Evolutionary conservation across 2,113 vertebrate genomes (phyloP), one percentile per base, ranked within the genome.

Genomic region (Phycodurus eques): DNA sequence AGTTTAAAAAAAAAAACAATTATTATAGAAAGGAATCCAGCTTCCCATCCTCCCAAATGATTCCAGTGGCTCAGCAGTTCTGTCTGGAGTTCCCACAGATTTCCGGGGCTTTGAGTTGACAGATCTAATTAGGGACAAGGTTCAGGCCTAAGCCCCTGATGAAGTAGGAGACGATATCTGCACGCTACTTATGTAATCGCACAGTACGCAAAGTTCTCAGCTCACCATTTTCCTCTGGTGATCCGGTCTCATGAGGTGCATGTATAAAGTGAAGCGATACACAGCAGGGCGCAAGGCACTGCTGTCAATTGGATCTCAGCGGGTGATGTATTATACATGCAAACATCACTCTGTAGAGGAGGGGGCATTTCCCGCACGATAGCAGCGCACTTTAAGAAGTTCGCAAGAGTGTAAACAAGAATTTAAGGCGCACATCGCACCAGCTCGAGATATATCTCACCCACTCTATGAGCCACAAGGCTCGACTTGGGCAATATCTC

Each of bases 61-160:
- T 81, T 77, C 72, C 77, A 80, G 72, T 63, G 65, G 68, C 73
- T 82, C 76, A 79, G 77, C 79, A 70, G 39, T 74, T 83, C 76
- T 81, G 67, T 43, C 42, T 56, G 56, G 73, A 20, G 72, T 88
- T 88, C 85, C 85, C 85, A 88, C 85, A 88, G 68, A 74, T 70
- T 42, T 44, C 67, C 72, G 39, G 74, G 43, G 79, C 79, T 87
- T 87, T 82, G 73, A 76, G 73, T 77, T 85, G 89, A 89, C 88
- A 80, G 85, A 84, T 85, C 79, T 76, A 84, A 89, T 90, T 85
- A 88, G 79, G 89, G 71, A 79, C 78, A 70, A 82, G 53, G 75
- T 75, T 79, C 67, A 78, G 65, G 61, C 43, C 73, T 68, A 70
- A 83, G 71, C 65, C 60, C 75, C 31, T 65, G 77, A 87, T 78